Conservation (phyloP, 92 coral and sea anemone species). For the Palythoa grandis region DNA sequence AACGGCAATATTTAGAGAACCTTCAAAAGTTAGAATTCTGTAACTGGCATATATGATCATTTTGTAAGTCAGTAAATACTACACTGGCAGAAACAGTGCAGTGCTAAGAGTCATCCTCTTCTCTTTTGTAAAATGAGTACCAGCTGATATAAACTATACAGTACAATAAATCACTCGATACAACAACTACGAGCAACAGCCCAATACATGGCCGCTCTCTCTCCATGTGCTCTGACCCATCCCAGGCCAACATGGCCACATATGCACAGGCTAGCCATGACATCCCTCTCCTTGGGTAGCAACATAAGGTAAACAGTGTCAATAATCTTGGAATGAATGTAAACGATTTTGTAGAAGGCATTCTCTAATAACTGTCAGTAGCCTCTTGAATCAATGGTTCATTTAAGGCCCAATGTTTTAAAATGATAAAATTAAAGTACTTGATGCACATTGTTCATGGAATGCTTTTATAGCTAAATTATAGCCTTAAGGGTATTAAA, state of each 20-base stretch:
- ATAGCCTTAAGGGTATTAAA: neutral
- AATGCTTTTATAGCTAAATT: neutral
- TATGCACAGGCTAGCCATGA: neutral
- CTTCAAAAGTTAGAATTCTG: too few relatives aligned
- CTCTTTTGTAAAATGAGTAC: too few relatives aligned
- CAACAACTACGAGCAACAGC: neutral
- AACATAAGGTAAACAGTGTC: constrained; percentile 2
- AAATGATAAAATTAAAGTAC: neutral
- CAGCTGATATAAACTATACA: too few relatives aligned
- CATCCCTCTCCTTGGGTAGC: neutral
- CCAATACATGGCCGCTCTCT: neutral
- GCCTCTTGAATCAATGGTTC: neutral
- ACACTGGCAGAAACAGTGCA: too few relatives aligned
- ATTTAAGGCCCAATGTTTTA: neutral
- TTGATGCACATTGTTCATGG: neutral
- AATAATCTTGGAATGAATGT: constrained; percentile 1
- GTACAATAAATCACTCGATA: constrained; percentile 10
- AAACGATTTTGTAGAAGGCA: neutral
- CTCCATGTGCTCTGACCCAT: neutral
- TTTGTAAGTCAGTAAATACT: too few relatives aligned
- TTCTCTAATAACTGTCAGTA: constrained; percentile 1
- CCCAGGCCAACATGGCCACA: neutral
- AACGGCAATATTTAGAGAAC: too few relatives aligned
- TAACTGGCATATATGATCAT: too few relatives aligned
- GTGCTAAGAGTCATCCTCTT: too few relatives aligned